Evolutionary conservation across 1,140 invertebrate genomes (phyloP).

Genomic region (Platyscapa corneri): DNA sequence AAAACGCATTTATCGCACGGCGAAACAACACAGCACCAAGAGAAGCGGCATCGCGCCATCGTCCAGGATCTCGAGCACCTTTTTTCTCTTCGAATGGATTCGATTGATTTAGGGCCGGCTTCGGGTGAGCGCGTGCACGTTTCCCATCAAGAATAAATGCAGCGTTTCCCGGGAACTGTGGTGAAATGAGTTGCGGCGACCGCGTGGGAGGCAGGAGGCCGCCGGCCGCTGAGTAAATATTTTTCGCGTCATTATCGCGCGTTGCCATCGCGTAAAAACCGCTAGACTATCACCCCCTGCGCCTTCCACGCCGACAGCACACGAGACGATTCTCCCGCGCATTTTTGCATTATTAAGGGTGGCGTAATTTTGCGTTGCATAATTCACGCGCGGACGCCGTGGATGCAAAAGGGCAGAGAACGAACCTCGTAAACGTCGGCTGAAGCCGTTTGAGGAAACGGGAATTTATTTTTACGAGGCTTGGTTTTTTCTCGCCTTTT

Average conservation of each 20-base stretch:
- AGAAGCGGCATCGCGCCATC: too few species aligned
- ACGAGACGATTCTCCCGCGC: background rate
- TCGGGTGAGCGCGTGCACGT: background rate
- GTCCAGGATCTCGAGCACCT: too few species aligned
- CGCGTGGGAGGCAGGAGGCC: too few species aligned
- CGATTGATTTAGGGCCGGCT: slow-evolving; percentile 40
- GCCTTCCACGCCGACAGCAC: background rate
- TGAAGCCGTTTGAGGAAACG: slow-evolving; percentile 44
- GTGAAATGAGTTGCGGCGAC: too few species aligned
- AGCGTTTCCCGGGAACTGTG: too few species aligned
- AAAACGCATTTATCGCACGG: slow-evolving; percentile 21
- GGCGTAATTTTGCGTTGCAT: slow-evolving; percentile 48
- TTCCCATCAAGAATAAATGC: slow-evolving; percentile 17
- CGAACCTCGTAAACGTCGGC: slow-evolving; percentile 46
- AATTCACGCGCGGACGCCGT: slow-evolving; percentile 36
- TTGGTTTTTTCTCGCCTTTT: slow-evolving; percentile 11
- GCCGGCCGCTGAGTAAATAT: background rate
- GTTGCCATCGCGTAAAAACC: background rate
- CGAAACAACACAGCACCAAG: background rate
- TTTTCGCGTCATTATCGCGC: background rate
- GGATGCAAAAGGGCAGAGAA: slow-evolving; percentile 1
- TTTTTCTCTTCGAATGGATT: too few species aligned
- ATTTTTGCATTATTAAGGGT: slow-evolving; percentile 39
- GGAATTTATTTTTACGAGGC: slow-evolving; percentile 51
- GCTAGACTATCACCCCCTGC: too few species aligned